Percentiles rank a stretch among this genome's conserved stretches.
These are phyloP conservation scores for Drepana arcuata DNA, from an alignment of 1,140 invertebrate species.

Conservation along the genomic window DNA sequence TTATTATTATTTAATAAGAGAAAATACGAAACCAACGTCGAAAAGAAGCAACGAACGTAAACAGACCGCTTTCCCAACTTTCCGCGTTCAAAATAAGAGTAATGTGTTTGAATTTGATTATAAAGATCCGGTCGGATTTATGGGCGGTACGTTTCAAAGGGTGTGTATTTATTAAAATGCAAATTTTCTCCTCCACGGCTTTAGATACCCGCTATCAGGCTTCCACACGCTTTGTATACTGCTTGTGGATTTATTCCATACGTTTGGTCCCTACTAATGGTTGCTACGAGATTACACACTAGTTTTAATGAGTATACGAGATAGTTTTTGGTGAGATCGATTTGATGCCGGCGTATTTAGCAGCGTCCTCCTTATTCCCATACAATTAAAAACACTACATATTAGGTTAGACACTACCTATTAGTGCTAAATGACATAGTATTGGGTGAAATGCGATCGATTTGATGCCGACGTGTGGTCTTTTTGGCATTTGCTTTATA, in stretches of 20 bases:
- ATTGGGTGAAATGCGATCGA: too few relatives aligned
- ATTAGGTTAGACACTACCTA: too few relatives aligned
- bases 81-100: constrained; percentile 50
- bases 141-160: constrained; percentile 60
- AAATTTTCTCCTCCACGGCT: constrained; percentile 53
- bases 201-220: constrained; percentile 63
- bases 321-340: too few relatives aligned
- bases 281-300: too few relatives aligned
- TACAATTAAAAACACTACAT: too few relatives aligned
- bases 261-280: constrained; percentile 29
- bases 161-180: constrained; percentile 73
- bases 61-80: constrained; percentile 32
- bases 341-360: too few relatives aligned
- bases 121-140: constrained; percentile 65
- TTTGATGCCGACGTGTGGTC: too few relatives aligned
- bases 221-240: constrained; percentile 63
- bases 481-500: too few relatives aligned
- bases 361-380: too few relatives aligned
- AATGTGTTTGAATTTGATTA: constrained; percentile 71
- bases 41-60: constrained; percentile 13
- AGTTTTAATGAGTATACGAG: too few relatives aligned
- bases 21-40: constrained; percentile 9
- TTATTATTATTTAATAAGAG: not conserved
- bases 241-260: constrained; percentile 65
- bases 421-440: too few relatives aligned